Base-by-base conservation (phyloP, 2,113 vertebrate species). In the Peromyscus maniculatus region DNA sequence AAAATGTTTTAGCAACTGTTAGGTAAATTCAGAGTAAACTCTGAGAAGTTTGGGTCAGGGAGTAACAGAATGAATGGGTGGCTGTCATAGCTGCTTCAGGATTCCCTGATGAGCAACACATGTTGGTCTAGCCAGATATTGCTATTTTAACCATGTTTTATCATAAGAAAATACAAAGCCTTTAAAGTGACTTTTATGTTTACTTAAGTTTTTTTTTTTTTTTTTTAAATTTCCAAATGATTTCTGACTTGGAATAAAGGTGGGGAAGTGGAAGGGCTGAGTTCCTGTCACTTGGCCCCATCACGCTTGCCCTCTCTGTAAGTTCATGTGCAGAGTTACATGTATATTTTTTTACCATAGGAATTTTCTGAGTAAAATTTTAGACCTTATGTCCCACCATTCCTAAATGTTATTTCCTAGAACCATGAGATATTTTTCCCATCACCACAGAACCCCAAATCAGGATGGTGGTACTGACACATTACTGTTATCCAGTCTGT, bases 41-140 rank as follows among this genome's bases (percentile, higher is more conserved):
- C 95, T 90, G 95, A n/a, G 75, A 95, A 66, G 15, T 83, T 91
- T 80, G 92, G 67, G 52, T 93, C 49, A 74, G 49, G 75, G 26
- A 72, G 94, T 75, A 71, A 82, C 33, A 72, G 64, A 94, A 92
- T 36, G 39, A 33, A 74, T 59, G 33, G 12, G 33, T 0, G 2
- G 55, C 36, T 15, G 11, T 39, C 36, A 39, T 26, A n/a, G 33
- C 19, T n/a, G 10, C 79, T 36, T n/a, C 52, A 33, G 17, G 59
- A 93, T 98, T 90, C 36, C 97, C 72, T 57, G 36, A 94, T 89
- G 67, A 67, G 64, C 72, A 77, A 83, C 87, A 36, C 69, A 71
- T 52, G 52, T 55, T 89, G 75, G 46, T 72, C 59, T 92, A 91
- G 59, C 64, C 43, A 96, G 74, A 57, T 67, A 46, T 33, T 31